Evolutionary conservation across 2,888 invertebrate genomes (phyloP), one percentile per base, ranked within the genome.

Genomic region (Tryphoninae sp.): DNA sequence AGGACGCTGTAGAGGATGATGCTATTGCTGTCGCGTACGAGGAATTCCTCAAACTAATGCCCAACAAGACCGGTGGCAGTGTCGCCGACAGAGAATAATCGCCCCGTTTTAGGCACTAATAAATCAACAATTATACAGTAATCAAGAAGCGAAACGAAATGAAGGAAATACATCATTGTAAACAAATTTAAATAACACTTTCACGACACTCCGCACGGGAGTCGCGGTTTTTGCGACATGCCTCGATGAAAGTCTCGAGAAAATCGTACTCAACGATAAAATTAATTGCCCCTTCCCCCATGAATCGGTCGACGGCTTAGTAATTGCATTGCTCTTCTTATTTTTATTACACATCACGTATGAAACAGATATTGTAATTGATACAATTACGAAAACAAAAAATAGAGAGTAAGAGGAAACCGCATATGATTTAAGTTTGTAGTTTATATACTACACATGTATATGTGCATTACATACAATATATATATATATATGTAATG

Each of bases 1-100:
- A 86, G 8, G 89, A 88, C 8, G 88, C 88, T 0, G 88, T 88
- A 11, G 90, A 90, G 8, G 90, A 90, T 22, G 89, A 91, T 13
- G 86, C 86, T n/a, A 88, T 91, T 49, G 89, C 90, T 13, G 88
- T 84, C 40, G 91, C 91, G 71, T 91, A 89, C 59, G 91, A 91
- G 80, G 90, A 91, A 74, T 91, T 91, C 78, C 86, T 91, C 55
- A 89, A 88, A 53, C 62, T 87, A 11, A 77, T 87, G 65, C 88
- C 88, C 51, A 88, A 87, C 53, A 87, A 86, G 67, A 88, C 83
- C 51, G 84, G 74, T 42, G 73, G 78, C n/a, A 64, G 81, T 13
- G 77, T 72, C 45, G 75, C 72, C 62, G 65, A 83, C 67, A 78
- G 71, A 42, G 78, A 64, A 81, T 81, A 81, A 69, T 78, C 78